Evolutionary conservation across 2,888 invertebrate genomes (phyloP).

Genomic region (Cataglyphis cursor): DNA sequence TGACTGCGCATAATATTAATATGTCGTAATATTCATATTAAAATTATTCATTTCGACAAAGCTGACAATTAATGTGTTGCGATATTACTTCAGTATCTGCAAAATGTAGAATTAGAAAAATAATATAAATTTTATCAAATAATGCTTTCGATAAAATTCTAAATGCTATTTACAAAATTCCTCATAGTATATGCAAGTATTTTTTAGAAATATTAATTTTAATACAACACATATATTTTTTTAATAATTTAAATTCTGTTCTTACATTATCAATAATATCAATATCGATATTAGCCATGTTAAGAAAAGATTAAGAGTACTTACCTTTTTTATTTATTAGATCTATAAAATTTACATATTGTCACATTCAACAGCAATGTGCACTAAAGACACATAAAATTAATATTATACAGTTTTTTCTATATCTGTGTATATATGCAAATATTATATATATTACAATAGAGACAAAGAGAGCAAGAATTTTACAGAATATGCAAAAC

Average conservation of each 20-base stretch:
- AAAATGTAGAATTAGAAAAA: conserved; percentile 22
- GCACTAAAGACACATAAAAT: background rate
- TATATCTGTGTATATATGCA: background rate
- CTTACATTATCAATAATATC: background rate
- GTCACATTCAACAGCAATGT: background rate
- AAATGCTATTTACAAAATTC: background rate
- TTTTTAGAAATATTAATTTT: background rate
- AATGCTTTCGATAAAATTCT: conserved; percentile 9
- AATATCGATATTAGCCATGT: background rate
- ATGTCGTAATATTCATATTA: conserved; percentile 22
- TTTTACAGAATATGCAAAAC: background rate
- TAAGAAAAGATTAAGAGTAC: background rate
- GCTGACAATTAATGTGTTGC: conserved; percentile 29
- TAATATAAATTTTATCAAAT: conserved; percentile 21
- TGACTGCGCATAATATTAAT: conserved; percentile 46
- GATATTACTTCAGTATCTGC: background rate
- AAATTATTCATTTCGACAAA: conserved; percentile 44
- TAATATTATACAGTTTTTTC: background rate
- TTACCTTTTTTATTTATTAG: background rate
- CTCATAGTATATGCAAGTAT: background rate
- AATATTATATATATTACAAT: background rate
- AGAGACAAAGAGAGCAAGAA: background rate
- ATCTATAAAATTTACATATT: background rate
- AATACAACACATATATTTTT: background rate
- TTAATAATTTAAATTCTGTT: background rate